Evolutionary conservation across 2,888 invertebrate genomes (phyloP), one percentile per base, ranked within the genome.

Genomic region (Merodon equestris): DNA sequence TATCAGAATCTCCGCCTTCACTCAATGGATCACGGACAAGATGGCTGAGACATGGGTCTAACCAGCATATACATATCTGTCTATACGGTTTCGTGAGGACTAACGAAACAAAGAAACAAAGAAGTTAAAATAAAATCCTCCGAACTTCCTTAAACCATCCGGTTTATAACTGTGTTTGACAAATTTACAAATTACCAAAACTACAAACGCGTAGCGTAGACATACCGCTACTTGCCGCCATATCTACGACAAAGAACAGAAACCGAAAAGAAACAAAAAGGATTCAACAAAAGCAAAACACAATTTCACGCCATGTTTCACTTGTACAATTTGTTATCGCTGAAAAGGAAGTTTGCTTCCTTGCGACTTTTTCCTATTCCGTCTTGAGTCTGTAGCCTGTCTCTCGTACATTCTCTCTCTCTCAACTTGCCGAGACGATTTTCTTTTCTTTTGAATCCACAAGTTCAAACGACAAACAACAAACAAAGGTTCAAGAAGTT

Each of bases 251-350:
- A 13, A 70, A 56, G 40, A 40, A 10, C 40, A 9, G 45, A 50
- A 73, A 54, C 45, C 44, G 50, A 81, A 76, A 70, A 82, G 70
- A 72, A 76, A 75, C 73, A 81, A 81, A 76, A 82, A 82, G 75
- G 64, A 81, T 76, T 76, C 68, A 68, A 68, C 34, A 79, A 27
- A 27, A 64, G 48, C 68, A 72, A 87, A 88, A 88, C 85, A 86
- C 85, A 88, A 88, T 88, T 88, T 88, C 88, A 88, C 86, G 88
- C 87, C 84, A 85, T 85, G 88, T 85, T 87, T 85, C 84, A 85
- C 85, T 84, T 84, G 84, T 84, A 84, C 85, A 86, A 85, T 85
- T 84, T 84, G 83, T 85, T 81, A 34, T 74, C 60, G 68, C 63
- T 74, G 68, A 74, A 74, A 60, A 74, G 79, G 79, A 79, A 74